Conservation (phyloP, 2,888 invertebrate species). For the Seira ritae region DNA sequence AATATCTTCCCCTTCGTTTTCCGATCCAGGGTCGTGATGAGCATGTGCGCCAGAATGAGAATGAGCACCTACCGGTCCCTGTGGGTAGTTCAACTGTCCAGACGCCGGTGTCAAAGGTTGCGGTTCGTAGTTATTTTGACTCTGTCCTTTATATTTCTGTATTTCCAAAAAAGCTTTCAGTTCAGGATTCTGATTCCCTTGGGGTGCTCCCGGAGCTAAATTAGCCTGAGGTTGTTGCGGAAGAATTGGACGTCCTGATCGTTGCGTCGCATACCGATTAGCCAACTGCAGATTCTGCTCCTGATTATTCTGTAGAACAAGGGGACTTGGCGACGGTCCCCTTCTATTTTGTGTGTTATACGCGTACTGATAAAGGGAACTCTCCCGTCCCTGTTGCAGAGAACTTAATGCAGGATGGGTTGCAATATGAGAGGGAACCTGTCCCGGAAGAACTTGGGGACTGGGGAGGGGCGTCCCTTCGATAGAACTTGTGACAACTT, state of each 20-base stretch:
- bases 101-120: constrained; percentile 9
- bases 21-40: constrained; percentile 10
- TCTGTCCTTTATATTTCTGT: constrained; percentile 28
- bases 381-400: constrained; percentile 41
- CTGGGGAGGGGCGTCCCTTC: neutral
- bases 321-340: constrained; percentile 43
- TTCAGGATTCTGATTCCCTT: constrained; percentile 43
- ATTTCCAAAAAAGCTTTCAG: constrained; percentile 31
- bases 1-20: constrained; percentile 52
- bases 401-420: constrained; percentile 53
- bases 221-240: neutral
- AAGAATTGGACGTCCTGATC: constrained; percentile 24
- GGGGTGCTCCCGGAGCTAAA: neutral
- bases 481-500: neutral
- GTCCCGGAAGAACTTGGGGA: constrained; percentile 45
- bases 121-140: constrained; percentile 28
- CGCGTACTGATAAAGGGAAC: constrained; percentile 37
- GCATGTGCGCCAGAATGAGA: neutral
- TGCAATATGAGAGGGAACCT: constrained; percentile 49
- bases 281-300: constrained; percentile 34
- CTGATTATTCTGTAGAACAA: constrained; percentile 44
- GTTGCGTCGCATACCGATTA: constrained; percentile 32
- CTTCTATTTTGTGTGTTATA: constrained; percentile 50
- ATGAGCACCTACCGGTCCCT: neutral
- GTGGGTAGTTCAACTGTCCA: neutral